Evolutionary conservation across 2,888 invertebrate genomes (phyloP), one percentile per base, ranked within the genome.

Genomic region (Scotopteryx bipunctaria): DNA sequence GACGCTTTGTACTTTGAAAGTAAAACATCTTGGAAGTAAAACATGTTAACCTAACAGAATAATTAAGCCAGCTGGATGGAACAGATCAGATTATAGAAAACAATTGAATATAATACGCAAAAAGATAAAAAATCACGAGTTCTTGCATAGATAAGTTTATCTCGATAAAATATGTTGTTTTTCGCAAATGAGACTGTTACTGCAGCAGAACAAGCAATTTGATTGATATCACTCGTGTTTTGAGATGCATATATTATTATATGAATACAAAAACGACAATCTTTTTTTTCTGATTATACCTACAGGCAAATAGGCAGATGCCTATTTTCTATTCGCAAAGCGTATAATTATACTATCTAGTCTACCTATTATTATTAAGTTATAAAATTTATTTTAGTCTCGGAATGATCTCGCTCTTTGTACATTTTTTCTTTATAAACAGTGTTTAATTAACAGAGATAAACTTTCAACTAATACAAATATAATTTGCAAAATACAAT

Each of bases 231-330:
- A 45, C 59, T 50, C 49, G 65, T 57, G 41, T 57, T 59, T 42
- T 46, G 42, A 32, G 35, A 53, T 42, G 14, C 33, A 59, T 45
- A 46, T 57, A 72, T 73, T 71, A n/a, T n/a, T n/a, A n/a, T n/a
- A n/a, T n/a, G 66, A 51, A 60, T 44, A 55, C 52, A 56, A 69
- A 48, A 15, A 73, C 73, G 71, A 63, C 50, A 63, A 63, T 64
- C 58, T 51, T 16, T 45, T 52, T 19, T 52, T 54, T 59, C 53
- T 66, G 41, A 54, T 62, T 46, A 37, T 71, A 54, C 66, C 71
- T 50, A 71, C n/a, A n/a, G n/a, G n/a, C n/a, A n/a, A n/a, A n/a
- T n/a, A n/a, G n/a, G n/a, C n/a, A n/a, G n/a, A n/a, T n/a, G n/a
- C n/a, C n/a, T n/a, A n/a, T n/a, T n/a, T n/a, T n/a, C n/a, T n/a